Base-by-base conservation (phyloP, 2,113 vertebrate species). In the Platichthys flesus region DNA sequence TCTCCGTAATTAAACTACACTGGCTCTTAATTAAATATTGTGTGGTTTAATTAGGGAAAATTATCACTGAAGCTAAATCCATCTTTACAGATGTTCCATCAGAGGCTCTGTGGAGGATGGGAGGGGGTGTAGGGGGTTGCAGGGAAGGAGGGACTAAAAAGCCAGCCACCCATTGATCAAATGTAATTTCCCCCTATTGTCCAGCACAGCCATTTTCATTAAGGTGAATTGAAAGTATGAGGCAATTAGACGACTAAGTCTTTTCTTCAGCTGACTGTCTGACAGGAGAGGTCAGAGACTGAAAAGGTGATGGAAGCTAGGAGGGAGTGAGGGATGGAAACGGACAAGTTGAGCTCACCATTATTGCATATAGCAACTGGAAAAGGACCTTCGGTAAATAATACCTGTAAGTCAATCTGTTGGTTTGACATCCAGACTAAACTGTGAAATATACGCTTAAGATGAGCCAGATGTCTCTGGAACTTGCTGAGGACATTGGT, bases 1-100 rank as follows among this genome's bases (percentile, higher is more conserved):
- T 86, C 56, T 72, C 71, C 85, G 64, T 91, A 92, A 92, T 93
- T 91, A 92, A 92, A 92, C 78, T 67, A 89, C 81, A 77, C 63
- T 63, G 56, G 74, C 63, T 85, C 85, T 57, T 92, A 93, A 94
- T 94, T 94, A 91, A 93, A 93, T 93, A 89, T 88, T 92, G 77
- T 89, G 85, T 80, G 78, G 85, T 92, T 92, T 91, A 93, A 94
- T 93, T 93, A 94, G 74, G 76, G 10, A 90, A 90, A 90, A 90
- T 90, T 88, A 83, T 92, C 87, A 90, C 77, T 83, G 80, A 89
- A 76, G 89, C 73, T 90, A 87, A 91, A 91, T 88, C 83, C 88
- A 82, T 92, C 88, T 83, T 89, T 87, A 81, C 90, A 92, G 85
- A 91, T 92, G 84, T 74, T 87, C 75, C 76, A 77, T 65, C 67